These are phyloP conservation scores for Ditylenchus weischeri DNA, from an alignment of 2,888 invertebrate species.

Conservation along the genomic window DNA sequence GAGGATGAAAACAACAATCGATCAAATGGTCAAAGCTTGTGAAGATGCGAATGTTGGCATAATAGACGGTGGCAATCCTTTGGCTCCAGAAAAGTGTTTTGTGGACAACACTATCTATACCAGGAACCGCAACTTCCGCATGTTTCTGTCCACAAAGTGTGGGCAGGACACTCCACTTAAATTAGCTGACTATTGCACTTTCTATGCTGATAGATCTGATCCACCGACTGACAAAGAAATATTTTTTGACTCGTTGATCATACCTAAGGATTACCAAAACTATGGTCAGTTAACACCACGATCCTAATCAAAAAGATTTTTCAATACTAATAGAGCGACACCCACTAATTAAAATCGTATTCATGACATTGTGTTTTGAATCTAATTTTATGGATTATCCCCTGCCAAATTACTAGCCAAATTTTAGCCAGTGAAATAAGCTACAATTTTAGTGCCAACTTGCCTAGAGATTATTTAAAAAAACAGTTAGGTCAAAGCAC, in stretches of 20 bases:
- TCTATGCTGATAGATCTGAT: background rate
- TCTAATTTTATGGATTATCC: no score
- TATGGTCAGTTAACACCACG: background rate
- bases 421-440: no score
- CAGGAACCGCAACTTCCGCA: background rate
- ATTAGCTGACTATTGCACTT: background rate
- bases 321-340: no score
- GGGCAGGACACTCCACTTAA: background rate
- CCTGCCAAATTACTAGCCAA: no score
- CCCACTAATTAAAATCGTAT: no score
- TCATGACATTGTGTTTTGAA: no score
- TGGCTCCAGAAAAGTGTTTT: background rate
- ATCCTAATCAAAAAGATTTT: no score
- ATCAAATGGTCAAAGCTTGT: background rate
- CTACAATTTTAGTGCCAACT: no score
- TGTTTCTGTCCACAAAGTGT: background rate
- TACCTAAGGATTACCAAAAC: background rate
- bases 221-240: background rate
- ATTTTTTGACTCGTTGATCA: constrained; percentile 2
- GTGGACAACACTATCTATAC: background rate
- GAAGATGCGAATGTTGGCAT: background rate
- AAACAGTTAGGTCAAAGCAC: no score
- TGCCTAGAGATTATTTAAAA: no score
- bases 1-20: background rate
- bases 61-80: background rate